Base-by-base conservation (phyloP, 2,888 invertebrate genomes). In the Eutolmus rufibarbis region DNA sequence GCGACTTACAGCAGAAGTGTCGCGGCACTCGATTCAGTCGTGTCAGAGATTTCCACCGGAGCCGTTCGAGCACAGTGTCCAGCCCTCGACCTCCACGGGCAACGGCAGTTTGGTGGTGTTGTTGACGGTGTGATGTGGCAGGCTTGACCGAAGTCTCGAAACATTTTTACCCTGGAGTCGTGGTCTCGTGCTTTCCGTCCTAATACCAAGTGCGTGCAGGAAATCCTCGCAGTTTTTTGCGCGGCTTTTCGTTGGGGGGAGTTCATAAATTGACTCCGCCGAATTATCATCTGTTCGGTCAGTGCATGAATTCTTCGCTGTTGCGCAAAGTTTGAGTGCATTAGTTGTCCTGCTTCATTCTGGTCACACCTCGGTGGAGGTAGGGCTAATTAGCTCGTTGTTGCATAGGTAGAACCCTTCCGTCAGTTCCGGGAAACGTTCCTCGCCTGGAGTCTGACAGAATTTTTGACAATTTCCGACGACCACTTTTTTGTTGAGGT, bases 1-100 rank as follows among this genome's bases (percentile, higher is more conserved):
- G 23, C 5, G 9, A 57, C 7, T 23, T 56, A 19, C n/a, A 19
- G 23, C 19, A 51, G 66, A 23, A 66, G 12, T 23, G 66, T 28
- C 66, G 66, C 23, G 51, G 78, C 77, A 78, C 43, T 86, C 76
- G 76, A 51, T 78, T 76, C 34, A 66, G 79, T 86, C 87, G 79
- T 87, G 74, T 74, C 86, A 86, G 85, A 79, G 87, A 87, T 43
- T 86, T 87, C 51, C 57, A 86, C 40, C 87, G 85, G 86, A 74
- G 14, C 74, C 43, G 82, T 66, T 66, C 31, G 46, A 79, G 19
- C 37, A 40, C n/a, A 76, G 23, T 12, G 66, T 66, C 23, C 66
- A 66, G 66, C 8, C 66, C 12, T 28, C 79, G 66, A 66, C 40
- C 66, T n/a, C 66, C 14, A 16, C 51, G 66, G 82, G 56, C 37